Evolutionary conservation across 2,888 invertebrate species (phyloP), one percentile per base, ranked within the genome.

Genomic region (Phyllotreta cruciferae): DNA sequence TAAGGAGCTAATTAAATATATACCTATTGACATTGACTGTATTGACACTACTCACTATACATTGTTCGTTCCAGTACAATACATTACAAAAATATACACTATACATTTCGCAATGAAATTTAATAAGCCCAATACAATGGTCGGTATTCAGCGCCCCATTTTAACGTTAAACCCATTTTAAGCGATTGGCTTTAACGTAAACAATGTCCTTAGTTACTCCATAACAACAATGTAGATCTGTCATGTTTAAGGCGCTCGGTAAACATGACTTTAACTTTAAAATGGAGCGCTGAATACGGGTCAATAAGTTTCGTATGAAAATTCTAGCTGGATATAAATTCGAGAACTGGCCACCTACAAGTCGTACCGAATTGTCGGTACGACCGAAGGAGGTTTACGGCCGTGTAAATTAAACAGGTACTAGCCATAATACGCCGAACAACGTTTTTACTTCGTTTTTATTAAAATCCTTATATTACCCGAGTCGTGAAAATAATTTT

Each of bases 1-100:
- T 66, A 54, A 62, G 62, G 38, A 55, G 60, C 47, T 53, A 62
- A 62, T 66, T 65, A 62, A 65, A 65, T 53, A 56, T 47, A 44
- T 44, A 47, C 8, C 8, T 55, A 62, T 55, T 53, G 62, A 60
- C 62, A 66, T 66, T 66, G 62, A 60, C 62, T 60, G 24, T 24
- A 24, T 24, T 24, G 24, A 24, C 24, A 24, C 24, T 24, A 24
- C 2, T 24, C 24, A 4, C 24, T 24, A 63, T 60, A 50, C 34
- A 44, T 53, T 53, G 53, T 64, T 24, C 24, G 24, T 24, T 24
- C 24, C 24, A 24, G 24, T 24, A 24, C 24, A 24, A 24, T 24
- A 24, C 53, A 53, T 24, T 24, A 53, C 38, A 38, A 53, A 24
- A 24, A 24, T 3, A n/a, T n/a, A n/a, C n/a, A 24, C 1, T 24